These are phyloP conservation scores for Halictus ligatus DNA, from an alignment of 2,888 invertebrate species.

Conservation along the genomic window DNA sequence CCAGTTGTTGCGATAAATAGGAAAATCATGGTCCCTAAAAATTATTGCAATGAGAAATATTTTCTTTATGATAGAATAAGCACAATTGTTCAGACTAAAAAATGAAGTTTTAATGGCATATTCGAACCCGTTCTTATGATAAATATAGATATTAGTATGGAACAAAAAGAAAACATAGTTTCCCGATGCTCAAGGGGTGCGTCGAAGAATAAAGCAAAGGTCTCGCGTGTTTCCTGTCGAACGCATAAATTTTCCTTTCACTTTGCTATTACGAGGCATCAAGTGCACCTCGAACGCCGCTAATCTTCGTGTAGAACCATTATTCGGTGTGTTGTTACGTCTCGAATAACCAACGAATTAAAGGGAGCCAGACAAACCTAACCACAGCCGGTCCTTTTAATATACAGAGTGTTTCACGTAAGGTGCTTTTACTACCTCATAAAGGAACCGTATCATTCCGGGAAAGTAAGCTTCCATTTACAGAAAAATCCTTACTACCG, in stretches of 20 bases:
- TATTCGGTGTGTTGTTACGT: neutral
- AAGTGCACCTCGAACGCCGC: neutral
- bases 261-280: neutral
- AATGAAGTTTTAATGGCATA: neutral
- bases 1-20: too few relatives aligned
- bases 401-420: constrained; percentile 11
- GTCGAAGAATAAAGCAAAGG: neutral
- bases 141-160: neutral
- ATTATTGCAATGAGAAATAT: neutral
- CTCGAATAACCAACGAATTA: constrained; percentile 14
- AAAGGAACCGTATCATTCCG: constrained; percentile 9
- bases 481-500: constrained; percentile 14
- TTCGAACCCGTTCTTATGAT: neutral
- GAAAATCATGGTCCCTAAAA: neutral
- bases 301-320: neutral
- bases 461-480: constrained; percentile 15
- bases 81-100: neutral
- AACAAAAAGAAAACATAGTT: neutral
- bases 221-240: neutral
- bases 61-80: neutral
- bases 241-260: constrained; percentile 2
- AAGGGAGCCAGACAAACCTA: constrained; percentile 6
- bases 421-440: constrained; percentile 17
- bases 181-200: neutral
- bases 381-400: constrained; percentile 6